phyloP scores from a whole-genome alignment of 2,888 invertebrate species.

The Deladenus siricidicola region DNA sequence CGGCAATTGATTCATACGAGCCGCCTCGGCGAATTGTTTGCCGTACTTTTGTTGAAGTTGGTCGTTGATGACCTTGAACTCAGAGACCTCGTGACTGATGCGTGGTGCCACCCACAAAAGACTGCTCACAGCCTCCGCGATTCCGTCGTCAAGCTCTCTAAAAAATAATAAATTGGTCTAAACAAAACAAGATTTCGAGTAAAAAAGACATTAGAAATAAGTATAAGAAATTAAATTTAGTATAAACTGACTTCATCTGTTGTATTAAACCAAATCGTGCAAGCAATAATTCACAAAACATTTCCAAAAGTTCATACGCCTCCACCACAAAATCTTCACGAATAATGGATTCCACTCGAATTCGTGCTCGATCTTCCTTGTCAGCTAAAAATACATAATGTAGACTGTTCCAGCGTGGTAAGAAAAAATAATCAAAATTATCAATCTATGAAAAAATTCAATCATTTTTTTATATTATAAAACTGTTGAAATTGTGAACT shows the following conservation, averaged over 20 bases:
- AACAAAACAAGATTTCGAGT: background rate
- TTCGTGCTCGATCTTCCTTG: conserved; percentile 69
- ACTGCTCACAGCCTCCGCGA: conserved; percentile 88
- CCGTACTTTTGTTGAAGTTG: conserved; percentile 85
- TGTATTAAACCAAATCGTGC: conserved; percentile 92
- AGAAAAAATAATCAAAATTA: background rate
- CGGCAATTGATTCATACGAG: conserved; percentile 70
- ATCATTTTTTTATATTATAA: background rate
- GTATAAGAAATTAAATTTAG: no score
- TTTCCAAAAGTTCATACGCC: conserved; percentile 96
- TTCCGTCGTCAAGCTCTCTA: conserved; percentile 76
- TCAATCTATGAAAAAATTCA: background rate
- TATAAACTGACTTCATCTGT: conserved; percentile 73
- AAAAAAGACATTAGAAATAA: background rate
- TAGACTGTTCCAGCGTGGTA: no score
- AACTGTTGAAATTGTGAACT: no score
- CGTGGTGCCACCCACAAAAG: conserved; percentile 95
- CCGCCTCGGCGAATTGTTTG: conserved; percentile 80
- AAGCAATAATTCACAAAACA: conserved; percentile 92
- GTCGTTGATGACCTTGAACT: conserved; percentile 66
- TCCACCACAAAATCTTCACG: conserved; percentile 91
- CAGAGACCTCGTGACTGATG: conserved; percentile 60
- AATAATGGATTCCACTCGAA: conserved; percentile 95
- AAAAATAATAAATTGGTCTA: conserved; percentile 19
- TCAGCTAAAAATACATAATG: no score